Evolutionary conservation across 2,888 invertebrate genomes (phyloP).

Genomic region (Diogma glabrata): DNA sequence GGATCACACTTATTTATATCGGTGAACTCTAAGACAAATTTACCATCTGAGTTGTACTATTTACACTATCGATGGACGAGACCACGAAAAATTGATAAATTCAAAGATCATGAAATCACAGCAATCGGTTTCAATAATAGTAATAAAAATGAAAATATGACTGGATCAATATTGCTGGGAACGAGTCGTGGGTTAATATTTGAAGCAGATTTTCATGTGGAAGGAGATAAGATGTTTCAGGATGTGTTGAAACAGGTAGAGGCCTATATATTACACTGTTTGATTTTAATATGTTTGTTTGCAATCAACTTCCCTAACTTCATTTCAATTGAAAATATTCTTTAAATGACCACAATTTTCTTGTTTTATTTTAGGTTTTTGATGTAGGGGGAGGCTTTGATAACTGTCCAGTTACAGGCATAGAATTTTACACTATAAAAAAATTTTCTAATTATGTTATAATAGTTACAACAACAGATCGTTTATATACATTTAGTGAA

Average conservation of each 20-base stretch:
- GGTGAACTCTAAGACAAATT: conserved; percentile 45
- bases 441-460: conserved; percentile 65
- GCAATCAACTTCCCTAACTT: conserved; percentile 19
- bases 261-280: conserved; percentile 14
- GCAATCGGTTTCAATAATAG: conserved; percentile 82
- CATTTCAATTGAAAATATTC: no score
- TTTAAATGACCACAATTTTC: conserved; percentile 3
- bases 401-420: conserved; percentile 71
- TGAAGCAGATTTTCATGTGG: conserved; percentile 75
- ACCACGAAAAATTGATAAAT: conserved; percentile 45
- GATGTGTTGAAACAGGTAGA: conserved; percentile 83
- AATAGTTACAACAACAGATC: conserved; percentile 69
- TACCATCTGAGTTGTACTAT: conserved; percentile 65
- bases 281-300: conserved; percentile 12
- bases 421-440: conserved; percentile 68
- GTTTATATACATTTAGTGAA: conserved; percentile 82
- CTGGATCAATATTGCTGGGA: conserved; percentile 78
- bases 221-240: conserved; percentile 73
- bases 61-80: conserved; percentile 65
- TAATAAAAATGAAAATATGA: conserved; percentile 54
- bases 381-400: conserved; percentile 66
- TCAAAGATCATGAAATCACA: conserved; percentile 63
- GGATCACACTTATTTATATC: conserved; percentile 76
- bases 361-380: conserved; percentile 59
- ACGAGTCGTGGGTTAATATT: conserved; percentile 83